phyloP scores from a whole-genome alignment of 2,113 vertebrate species.

The Astatoreochromis straeleni region DNA sequence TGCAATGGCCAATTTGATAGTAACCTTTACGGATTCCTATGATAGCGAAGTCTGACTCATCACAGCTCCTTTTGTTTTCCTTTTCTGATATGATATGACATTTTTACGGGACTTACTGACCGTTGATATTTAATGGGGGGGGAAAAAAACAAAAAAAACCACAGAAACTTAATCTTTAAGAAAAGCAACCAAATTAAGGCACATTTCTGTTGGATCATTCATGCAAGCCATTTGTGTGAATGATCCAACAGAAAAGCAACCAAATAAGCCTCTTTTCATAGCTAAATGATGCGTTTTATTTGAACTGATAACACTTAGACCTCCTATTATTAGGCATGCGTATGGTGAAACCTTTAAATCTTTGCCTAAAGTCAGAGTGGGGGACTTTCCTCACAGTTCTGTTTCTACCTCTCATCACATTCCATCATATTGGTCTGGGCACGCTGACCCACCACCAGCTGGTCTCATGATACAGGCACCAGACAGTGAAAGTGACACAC shows the following conservation, averaged over 20 bases:
- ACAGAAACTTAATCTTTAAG: background rate
- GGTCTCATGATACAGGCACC: background rate
- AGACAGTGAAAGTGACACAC: slow-evolving; percentile 2
- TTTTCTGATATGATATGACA: background rate
- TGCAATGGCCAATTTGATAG: background rate
- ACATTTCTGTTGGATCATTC: background rate
- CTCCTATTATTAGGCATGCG: fast-evolving
- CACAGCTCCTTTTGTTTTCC: background rate
- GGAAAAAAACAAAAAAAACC: fast-evolving
- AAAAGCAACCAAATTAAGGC: background rate
- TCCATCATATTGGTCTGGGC: background rate
- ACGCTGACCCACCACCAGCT: background rate
- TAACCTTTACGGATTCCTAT: background rate
- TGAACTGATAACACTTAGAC: background rate
- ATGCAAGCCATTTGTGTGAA: background rate
- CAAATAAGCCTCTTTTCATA: background rate
- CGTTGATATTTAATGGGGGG: background rate
- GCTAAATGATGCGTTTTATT: background rate
- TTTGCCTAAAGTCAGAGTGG: background rate
- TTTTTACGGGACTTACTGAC: background rate
- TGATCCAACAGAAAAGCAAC: background rate
- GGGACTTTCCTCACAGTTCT: background rate
- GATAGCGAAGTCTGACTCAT: background rate
- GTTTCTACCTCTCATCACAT: background rate
- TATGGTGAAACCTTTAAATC: background rate